Conservation (phyloP, 2,888 invertebrate species). For the Phyto melanocephala region DNA sequence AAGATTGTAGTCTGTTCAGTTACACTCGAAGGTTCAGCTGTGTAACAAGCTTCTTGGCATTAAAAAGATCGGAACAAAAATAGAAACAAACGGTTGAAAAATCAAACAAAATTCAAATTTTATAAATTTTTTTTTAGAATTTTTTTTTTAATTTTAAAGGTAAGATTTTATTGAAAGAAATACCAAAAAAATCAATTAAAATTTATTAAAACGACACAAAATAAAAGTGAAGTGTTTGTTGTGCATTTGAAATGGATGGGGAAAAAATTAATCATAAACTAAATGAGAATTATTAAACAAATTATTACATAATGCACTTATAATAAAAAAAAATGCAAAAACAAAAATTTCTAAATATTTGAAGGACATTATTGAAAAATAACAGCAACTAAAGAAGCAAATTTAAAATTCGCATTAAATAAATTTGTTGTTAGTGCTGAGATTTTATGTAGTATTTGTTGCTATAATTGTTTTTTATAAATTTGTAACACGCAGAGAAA, state of each 20-base stretch:
- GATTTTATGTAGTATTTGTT: constrained; percentile 25
- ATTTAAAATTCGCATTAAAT: neutral
- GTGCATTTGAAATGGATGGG: neutral
- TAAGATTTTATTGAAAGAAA: constrained; percentile 42
- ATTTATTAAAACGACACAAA: neutral
- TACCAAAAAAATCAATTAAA: neutral
- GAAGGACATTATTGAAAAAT: constrained; percentile 52
- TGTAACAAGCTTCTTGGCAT: constrained; percentile 66
- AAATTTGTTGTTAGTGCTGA: constrained; percentile 27
- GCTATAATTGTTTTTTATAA: constrained; percentile 29
- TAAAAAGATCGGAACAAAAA: constrained; percentile 17
- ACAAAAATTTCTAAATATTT: constrained; percentile 14
- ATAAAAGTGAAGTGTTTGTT: constrained; percentile 42
- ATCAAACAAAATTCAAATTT: constrained; percentile 48
- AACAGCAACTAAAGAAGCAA: constrained; percentile 8
- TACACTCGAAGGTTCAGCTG: constrained; percentile 73
- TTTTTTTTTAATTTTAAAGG: constrained; percentile 57
- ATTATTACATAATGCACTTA: constrained; percentile 26
- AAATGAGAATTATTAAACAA: neutral
- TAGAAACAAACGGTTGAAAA: constrained; percentile 16
- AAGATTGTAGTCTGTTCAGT: constrained; percentile 72
- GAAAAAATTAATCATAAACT: neutral
- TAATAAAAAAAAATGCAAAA: neutral
- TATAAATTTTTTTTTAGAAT: constrained; percentile 33
- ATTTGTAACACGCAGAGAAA: constrained; percentile 42